These are phyloP conservation scores for Anoplolepis gracilipes DNA, from an alignment of 1,140 invertebrate genomes.

Conservation along the genomic window DNA sequence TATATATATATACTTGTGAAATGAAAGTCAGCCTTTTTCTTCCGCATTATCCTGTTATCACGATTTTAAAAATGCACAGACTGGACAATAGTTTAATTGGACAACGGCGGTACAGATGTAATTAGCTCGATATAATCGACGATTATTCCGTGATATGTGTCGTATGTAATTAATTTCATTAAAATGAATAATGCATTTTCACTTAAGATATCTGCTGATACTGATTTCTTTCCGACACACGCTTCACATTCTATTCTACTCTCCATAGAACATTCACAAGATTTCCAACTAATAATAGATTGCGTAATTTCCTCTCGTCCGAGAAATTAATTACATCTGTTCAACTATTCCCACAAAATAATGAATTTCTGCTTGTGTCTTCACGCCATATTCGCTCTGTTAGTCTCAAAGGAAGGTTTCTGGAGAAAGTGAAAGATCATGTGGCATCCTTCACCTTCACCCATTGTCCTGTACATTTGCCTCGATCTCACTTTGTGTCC, in stretches of 20 bases:
- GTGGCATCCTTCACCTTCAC: constrained; percentile 83
- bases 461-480: constrained; percentile 74
- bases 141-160: constrained; percentile 8
- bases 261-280: constrained; percentile 4
- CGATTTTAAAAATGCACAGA: background rate
- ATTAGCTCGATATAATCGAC: constrained; percentile 21
- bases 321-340: constrained; percentile 41
- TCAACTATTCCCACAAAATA: background rate
- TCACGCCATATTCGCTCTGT: background rate
- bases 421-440: constrained; percentile 80
- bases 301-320: constrained; percentile 38
- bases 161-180: constrained; percentile 38
- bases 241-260: background rate
- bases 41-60: constrained; percentile 15
- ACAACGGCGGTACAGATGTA: background rate
- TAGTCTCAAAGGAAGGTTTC: constrained; percentile 70
- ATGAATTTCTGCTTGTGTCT: background rate
- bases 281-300: constrained; percentile 29
- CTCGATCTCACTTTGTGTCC: constrained; percentile 70
- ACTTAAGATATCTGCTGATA: constrained; percentile 10
- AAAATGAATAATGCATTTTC: constrained; percentile 31
- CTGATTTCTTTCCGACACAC: constrained; percentile 18
- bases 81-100: constrained; percentile 20
- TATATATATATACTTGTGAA: background rate
- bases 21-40: constrained; percentile 11